phyloP scores from a whole-genome alignment of 2,888 invertebrate genomes.

The Drosophila putrida region DNA sequence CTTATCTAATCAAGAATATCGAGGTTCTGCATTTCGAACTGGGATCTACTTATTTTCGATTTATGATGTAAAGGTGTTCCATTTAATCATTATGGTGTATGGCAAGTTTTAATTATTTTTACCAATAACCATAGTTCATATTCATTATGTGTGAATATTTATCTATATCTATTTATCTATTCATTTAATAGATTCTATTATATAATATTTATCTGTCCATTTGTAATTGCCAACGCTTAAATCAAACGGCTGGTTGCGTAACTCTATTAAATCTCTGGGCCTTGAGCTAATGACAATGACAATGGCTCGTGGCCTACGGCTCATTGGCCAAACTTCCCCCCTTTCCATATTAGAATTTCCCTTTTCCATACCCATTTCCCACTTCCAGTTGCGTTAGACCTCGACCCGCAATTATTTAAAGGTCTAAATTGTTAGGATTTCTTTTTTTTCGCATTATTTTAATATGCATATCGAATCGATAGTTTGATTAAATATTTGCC shows the following conservation, averaged over 20 bases:
- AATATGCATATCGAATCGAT: conserved; percentile 22
- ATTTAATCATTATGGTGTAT: conserved; percentile 28
- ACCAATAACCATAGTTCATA: conserved; percentile 55
- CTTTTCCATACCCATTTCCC: background rate
- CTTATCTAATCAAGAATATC: conserved; percentile 43
- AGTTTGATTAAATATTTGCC: conserved; percentile 20
- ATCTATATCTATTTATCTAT: conserved; percentile 3
- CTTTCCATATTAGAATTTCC: conserved; percentile 2
- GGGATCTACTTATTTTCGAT: conserved; percentile 24
- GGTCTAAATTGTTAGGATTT: background rate
- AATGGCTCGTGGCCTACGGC: background rate
- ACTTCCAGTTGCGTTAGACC: background rate
- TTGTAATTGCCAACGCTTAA: conserved; percentile 39
- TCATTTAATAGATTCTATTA: no score
- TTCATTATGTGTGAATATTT: conserved; percentile 29
- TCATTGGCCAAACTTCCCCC: conserved; percentile 1
- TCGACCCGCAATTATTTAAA: background rate
- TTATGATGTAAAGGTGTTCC: conserved; percentile 24
- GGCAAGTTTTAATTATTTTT: conserved; percentile 53
- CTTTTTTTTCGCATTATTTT: background rate
- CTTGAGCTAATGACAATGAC: conserved; percentile 5
- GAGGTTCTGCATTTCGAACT: conserved; percentile 8
- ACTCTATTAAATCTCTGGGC: background rate
- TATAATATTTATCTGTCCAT: conserved; percentile 3
- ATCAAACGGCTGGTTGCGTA: background rate